A percentile compares a stretch with the other conserved stretches of the same genome.
phyloP scores from a whole-genome alignment of 2,797 vertebrate genomes.

The Thunnus albacares region DNA sequence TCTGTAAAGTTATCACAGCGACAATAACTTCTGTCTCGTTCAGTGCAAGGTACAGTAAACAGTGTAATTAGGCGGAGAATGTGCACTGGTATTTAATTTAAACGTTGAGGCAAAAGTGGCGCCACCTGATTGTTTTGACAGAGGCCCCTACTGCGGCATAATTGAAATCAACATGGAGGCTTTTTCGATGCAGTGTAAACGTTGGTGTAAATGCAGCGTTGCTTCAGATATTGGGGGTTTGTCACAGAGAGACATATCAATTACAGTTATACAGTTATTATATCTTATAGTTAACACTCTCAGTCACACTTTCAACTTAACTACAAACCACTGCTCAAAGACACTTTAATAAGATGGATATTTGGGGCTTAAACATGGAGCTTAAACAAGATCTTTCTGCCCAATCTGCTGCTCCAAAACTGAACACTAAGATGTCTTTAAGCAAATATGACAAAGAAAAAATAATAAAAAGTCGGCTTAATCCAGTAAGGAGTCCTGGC shows the following conservation, averaged over 20 bases:
- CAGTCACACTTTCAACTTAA: not conserved
- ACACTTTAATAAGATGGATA: conserved; percentile 5
- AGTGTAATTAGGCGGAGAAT: not conserved
- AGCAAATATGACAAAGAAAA: conserved; percentile 30
- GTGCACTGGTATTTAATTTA: not conserved
- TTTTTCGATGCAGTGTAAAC: not conserved
- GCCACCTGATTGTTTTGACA: not conserved
- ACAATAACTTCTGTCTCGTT: not conserved
- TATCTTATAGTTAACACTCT: no score
- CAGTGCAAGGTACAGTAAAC: not conserved
- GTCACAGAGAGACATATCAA: not conserved
- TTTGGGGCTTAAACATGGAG: conserved; percentile 18
- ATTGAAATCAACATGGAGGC: not conserved
- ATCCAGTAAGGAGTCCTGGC: conserved; percentile 40
- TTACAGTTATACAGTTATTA: no score
- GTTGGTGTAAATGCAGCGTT: not conserved
- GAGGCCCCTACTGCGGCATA: not conserved
- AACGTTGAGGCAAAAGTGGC: not conserved
- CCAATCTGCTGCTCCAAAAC: conserved; percentile 1
- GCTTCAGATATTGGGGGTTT: not conserved
- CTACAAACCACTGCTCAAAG: not conserved
- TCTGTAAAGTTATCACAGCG: no score
- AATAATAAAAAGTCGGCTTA: conserved; percentile 16
- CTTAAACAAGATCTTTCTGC: conserved; percentile 18
- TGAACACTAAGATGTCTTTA: conserved; percentile 16